A percentile compares a stretch with the other conserved stretches of the same genome.
These are phyloP conservation scores for Polietes domitor DNA, from an alignment of 2,888 invertebrate genomes.

Conservation along the genomic window DNA sequence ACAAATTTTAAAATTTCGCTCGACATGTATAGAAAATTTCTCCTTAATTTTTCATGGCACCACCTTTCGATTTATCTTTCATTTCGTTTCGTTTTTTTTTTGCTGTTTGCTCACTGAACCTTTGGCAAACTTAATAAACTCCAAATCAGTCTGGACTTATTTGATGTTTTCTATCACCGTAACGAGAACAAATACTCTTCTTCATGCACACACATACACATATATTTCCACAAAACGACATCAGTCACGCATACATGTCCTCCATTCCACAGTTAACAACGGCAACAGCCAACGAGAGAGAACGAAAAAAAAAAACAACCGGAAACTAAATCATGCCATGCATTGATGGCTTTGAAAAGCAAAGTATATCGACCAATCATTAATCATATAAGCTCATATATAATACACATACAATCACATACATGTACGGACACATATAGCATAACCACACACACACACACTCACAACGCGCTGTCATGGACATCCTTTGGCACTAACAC, in stretches of 20 bases:
- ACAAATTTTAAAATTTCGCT: too few relatives aligned
- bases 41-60: not conserved
- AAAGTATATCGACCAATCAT: conserved; percentile 57
- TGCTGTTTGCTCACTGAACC: too few relatives aligned
- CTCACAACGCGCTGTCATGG: conserved; percentile 36
- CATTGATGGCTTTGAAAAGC: conserved; percentile 23
- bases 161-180: conserved; percentile 19
- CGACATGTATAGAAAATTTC: too few relatives aligned
- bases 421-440: not conserved
- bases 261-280: not conserved
- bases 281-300: not conserved
- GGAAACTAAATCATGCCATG: conserved; percentile 25
- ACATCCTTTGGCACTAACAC: conserved; percentile 34
- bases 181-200: conserved; percentile 9
- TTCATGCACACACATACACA: not conserved
- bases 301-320: not conserved
- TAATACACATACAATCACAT: conserved; percentile 6
- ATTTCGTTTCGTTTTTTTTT: too few relatives aligned
- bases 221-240: not conserved
- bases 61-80: not conserved
- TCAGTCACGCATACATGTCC: conserved; percentile 30
- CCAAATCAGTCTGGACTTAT: conserved; percentile 62
- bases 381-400: conserved; percentile 59
- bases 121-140: conserved; percentile 62
- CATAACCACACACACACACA: not conserved